A percentile compares a stretch with the other conserved stretches of the same genome.
Evolutionary conservation across 2,888 invertebrate species (phyloP).

Genomic region (Sinopyrophorus schimmeli): DNA sequence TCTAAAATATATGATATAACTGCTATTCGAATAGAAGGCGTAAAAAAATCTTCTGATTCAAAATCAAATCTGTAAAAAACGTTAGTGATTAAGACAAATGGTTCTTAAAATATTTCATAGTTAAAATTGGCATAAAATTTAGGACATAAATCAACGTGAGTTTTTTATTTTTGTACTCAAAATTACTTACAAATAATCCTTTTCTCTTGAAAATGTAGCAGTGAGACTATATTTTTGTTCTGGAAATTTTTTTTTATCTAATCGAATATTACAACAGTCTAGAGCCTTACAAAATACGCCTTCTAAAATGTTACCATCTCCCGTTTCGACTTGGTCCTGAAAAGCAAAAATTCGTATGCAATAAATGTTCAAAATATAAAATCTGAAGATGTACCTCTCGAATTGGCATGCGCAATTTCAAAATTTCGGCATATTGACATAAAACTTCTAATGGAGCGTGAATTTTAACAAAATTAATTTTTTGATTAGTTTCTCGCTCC

Average conservation of each 20-base stretch:
- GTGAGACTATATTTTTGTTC: slow-evolving; percentile 65
- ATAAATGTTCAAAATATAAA: slow-evolving; percentile 10
- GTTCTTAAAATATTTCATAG: too few relatives aligned
- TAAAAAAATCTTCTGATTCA: slow-evolving; percentile 69
- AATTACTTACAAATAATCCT: slow-evolving; percentile 49
- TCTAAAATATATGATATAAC: slow-evolving; percentile 77
- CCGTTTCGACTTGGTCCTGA: slow-evolving; percentile 38
- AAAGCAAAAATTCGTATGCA: slow-evolving; percentile 5
- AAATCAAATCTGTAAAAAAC: slow-evolving; percentile 63
- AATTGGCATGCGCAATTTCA: slow-evolving; percentile 77
- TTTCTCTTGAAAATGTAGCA: slow-evolving; percentile 70
- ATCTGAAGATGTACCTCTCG: slow-evolving; percentile 60
- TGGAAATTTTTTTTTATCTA: slow-evolving; percentile 66
- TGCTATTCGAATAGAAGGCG: slow-evolving; percentile 65
- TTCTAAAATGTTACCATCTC: slow-evolving; percentile 37
- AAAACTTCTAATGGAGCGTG: slow-evolving; percentile 73
- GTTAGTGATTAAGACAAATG: too few relatives aligned
- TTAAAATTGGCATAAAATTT: too few relatives aligned
- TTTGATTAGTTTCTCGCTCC: slow-evolving; percentile 65
- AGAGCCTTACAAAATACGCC: slow-evolving; percentile 53
- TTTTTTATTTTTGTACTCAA: too few relatives aligned
- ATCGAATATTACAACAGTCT: slow-evolving; percentile 58
- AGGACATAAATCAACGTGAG: too few relatives aligned
- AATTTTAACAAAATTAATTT: slow-evolving; percentile 71
- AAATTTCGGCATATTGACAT: slow-evolving; percentile 72